Evolutionary conservation across 2,888 invertebrate genomes (phyloP), one percentile per base, ranked within the genome.

Genomic region (Myopa testacea): DNA sequence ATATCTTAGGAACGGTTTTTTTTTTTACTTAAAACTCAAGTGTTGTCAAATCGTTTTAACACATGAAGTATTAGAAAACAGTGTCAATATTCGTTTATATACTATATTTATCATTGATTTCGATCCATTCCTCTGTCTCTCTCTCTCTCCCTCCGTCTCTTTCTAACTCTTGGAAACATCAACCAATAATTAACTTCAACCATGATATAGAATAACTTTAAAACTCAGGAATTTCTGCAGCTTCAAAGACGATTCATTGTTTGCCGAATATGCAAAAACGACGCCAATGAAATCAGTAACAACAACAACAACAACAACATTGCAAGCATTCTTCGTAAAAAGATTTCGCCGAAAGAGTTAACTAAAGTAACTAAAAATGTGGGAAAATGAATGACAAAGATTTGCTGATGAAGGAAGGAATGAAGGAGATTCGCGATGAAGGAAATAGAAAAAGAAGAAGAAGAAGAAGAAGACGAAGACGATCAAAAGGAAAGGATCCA

Each of bases 281-380:
- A 65, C 40, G 65, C n/a, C 38, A 38, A 37, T 14, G 37, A 38
- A 10, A 26, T 12, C 37, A 65, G 34, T 14, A 38, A 26, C 60
- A 50, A 34, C 5, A 50, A 38, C 50, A 38, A 65, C 45, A 26
- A 50, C 40, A 40, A 19, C 37, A 8, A 68, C 10, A 45, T 69
- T n/a, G n/a, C 6, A 65, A 34, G 37, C 65, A 65, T 85, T 85
- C 67, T 45, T 75, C 16, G 45, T 63, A 10, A 19, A 19, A 58
- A 6, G 55, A 67, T 75, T 75, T 55, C 75, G 34, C 55, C 55
- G 67, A 75, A 75, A 7, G 26, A 38, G 45, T 68, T 50, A 55
- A 55, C 3, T 45, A 45, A 45, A 45, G 45, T 45, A 45, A 45
- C 45, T 26, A 8, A 62, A 62, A 62, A 10, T 62, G 14, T 6